A percentile compares a stretch with the other conserved stretches of the same genome.
Evolutionary conservation across 2,797 vertebrate species (phyloP).

Genomic region (Megaceryle alcyon): DNA sequence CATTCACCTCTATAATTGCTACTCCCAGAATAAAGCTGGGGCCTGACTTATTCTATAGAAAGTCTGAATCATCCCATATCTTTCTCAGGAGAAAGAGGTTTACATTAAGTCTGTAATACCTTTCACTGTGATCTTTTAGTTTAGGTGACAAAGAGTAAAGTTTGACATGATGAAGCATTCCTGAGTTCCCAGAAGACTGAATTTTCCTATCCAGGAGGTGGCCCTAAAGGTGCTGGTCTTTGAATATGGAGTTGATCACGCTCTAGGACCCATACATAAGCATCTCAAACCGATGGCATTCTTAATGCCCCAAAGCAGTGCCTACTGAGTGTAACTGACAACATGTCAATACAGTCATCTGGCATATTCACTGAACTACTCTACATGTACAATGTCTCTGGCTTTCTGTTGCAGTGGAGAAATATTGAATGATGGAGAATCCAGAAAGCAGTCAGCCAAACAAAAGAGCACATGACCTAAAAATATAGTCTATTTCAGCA

Average conservation of each 20-base stretch:
- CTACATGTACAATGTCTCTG: not conserved
- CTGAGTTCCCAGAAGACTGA: not conserved
- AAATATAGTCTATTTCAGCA: not conserved
- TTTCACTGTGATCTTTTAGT: not conserved
- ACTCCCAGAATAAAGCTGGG: not conserved
- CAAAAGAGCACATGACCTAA: rapidly evolving
- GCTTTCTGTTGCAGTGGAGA: not conserved
- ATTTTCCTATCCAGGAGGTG: not conserved
- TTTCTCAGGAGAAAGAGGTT: not conserved
- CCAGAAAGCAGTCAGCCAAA: not conserved
- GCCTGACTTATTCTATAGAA: not conserved
- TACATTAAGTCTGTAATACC: not conserved
- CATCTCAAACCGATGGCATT: slow-evolving; percentile 50
- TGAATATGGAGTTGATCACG: too few relatives aligned
- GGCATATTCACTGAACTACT: not conserved
- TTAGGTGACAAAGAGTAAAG: not conserved
- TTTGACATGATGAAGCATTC: not conserved
- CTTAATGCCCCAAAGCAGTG: slow-evolving; percentile 18
- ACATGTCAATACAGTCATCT: not conserved
- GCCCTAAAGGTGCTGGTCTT: too few relatives aligned
- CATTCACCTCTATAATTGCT: not conserved
- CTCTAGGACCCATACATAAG: not conserved
- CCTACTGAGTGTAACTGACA: slow-evolving; percentile 2
- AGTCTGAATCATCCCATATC: not conserved
- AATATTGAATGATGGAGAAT: not conserved